These are phyloP conservation scores for Brachyopa scutellaris DNA, from an alignment of 2,888 invertebrate species.

Conservation along the genomic window DNA sequence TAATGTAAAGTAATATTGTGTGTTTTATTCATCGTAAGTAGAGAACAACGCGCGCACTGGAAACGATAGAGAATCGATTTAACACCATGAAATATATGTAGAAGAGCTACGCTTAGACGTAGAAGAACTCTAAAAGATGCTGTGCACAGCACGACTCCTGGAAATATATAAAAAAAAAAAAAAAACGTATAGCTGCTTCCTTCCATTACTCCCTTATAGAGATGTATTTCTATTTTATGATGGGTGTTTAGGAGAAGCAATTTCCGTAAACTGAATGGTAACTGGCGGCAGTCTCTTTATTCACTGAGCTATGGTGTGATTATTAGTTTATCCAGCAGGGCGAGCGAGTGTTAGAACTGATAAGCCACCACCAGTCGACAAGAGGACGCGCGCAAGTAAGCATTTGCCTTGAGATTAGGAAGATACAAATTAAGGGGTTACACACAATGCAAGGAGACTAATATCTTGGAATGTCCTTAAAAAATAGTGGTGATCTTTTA, in stretches of 20 bases:
- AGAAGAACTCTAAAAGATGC: slow-evolving; percentile 38
- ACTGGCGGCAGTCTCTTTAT: slow-evolving; percentile 29
- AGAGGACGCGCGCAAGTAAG: slow-evolving; percentile 2
- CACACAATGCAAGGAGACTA: background rate
- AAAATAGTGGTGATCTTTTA: no score
- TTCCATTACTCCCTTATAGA: slow-evolving; percentile 35
- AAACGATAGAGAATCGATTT: slow-evolving; percentile 71
- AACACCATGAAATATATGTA: slow-evolving; percentile 63
- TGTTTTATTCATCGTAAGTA: slow-evolving; percentile 66
- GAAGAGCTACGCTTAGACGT: slow-evolving; percentile 29
- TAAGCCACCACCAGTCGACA: slow-evolving; percentile 44
- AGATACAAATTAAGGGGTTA: slow-evolving; percentile 58
- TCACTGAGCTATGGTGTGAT: slow-evolving; percentile 51
- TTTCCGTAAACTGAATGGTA: slow-evolving; percentile 76
- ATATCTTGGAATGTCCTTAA: background rate
- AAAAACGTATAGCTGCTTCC: slow-evolving; percentile 12
- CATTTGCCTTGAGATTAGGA: slow-evolving; percentile 25
- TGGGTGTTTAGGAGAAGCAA: slow-evolving; percentile 79
- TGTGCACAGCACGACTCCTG: slow-evolving; percentile 62
- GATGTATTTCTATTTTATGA: slow-evolving; percentile 75
- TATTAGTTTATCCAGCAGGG: slow-evolving; percentile 53
- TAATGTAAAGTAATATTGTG: slow-evolving; percentile 68
- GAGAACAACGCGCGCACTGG: slow-evolving; percentile 63
- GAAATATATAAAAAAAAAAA: slow-evolving; percentile 22
- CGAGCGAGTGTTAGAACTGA: slow-evolving; percentile 38